Conservation (phyloP, 2,113 vertebrate species). For the Hyperopisus bebe region DNA sequence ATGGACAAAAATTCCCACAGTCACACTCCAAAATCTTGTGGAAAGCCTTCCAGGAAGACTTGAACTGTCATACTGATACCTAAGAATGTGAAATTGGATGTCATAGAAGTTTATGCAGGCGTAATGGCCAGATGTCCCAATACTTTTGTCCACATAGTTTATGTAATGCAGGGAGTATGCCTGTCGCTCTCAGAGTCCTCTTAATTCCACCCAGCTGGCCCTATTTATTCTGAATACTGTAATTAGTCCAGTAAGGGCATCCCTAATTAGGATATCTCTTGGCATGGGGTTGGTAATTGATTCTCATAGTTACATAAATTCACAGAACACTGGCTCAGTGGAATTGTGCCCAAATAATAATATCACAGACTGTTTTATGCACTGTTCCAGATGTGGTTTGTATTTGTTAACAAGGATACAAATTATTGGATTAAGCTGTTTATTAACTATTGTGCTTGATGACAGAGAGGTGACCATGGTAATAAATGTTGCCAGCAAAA, state of each 20-base stretch:
- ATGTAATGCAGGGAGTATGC: background rate
- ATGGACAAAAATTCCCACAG: background rate
- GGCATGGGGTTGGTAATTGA: background rate
- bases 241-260: conserved; percentile 5
- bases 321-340: background rate
- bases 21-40: background rate
- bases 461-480: background rate
- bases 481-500: conserved; percentile 25
- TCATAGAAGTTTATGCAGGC: background rate
- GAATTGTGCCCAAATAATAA: background rate
- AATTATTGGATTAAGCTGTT: background rate
- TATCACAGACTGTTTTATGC: background rate
- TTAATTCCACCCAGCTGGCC: background rate
- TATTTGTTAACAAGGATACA: background rate
- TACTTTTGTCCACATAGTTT: background rate
- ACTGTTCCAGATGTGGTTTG: background rate
- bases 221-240: background rate
- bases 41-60: background rate
- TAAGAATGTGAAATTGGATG: background rate
- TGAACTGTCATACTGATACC: background rate
- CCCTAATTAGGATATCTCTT: background rate
- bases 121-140: background rate
- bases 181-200: background rate
- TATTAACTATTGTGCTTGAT: conserved; percentile 1
- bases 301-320: background rate